Evolutionary conservation across 1,140 invertebrate species (phyloP), one percentile per base, ranked within the genome.

Genomic region (silkworm (Bombyx mori)): DNA sequence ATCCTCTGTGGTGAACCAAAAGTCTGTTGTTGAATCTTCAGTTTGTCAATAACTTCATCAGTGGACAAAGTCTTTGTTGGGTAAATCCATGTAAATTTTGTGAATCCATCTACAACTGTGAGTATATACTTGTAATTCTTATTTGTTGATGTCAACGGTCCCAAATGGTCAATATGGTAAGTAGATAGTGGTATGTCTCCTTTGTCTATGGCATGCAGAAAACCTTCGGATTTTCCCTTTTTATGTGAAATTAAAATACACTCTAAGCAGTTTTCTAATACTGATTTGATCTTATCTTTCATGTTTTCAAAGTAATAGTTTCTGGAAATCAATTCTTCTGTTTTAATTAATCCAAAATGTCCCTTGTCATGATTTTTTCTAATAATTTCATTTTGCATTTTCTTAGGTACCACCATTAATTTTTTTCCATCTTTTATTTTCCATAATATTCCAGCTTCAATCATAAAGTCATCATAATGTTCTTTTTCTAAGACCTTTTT

Each of bases 261-360:
- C 22, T 49, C 8, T 2, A n/a, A 3, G n/a, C 6, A 49, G n/a
- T 49, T 49, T 49, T 49, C 48, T 49, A 49, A 8, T n/a, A 49
- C 48, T 10, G 48, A 6, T 49, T 49, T 49, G 26, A 35, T 35
- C 47, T 79, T 86, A 6, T 68, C 58, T 22, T 18, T 18, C 61
- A 85, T 7, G 5, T 82, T 70, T 2, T 71, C 56, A 44, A 88
- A 78, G 46, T 62, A 87, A 68, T 73, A 88, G 7, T 86, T 71
- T 66, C 73, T 62, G 22, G 55, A 63, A 4, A 88, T 71, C 10
- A 73, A 22, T 35, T 78, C 75, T 58, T 77, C 68, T 3, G 73
- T 86, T 63, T 84, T 88, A n/a, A 42, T 65, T 6, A 68, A 60
- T 6, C 61, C 66, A 69, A 87, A 83, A 73, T 87, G 78, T 35